Evolutionary conservation across 2,888 invertebrate genomes (phyloP), one percentile per base, ranked within the genome.

Genomic region (Acronicta leporina): DNA sequence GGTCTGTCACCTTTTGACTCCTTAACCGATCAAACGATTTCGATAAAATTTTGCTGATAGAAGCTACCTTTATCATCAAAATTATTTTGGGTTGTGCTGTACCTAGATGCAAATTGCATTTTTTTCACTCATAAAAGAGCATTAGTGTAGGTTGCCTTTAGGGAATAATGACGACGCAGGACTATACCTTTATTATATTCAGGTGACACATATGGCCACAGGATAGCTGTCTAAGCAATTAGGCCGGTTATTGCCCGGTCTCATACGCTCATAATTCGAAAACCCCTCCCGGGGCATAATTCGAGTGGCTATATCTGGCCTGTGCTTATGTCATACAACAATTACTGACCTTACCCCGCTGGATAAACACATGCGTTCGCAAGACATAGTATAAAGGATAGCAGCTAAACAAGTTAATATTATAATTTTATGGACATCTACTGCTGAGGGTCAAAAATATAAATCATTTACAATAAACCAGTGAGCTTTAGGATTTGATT

Each of bases 181-280:
- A n/a, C 35, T 35, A 11, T n/a, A n/a, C 6, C 5, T 38, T 4
- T n/a, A 38, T 38, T n/a, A 38, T 38, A 38, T 38, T n/a, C n/a
- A n/a, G n/a, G 38, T 38, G 38, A 6, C n/a, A n/a, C 38, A 38
- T 38, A 38, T 38, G 38, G 38, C n/a, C 11, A 5, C 38, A 6
- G 38, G 38, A n/a, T 38, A 38, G 6, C 38, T 38, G 38, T 38
- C 55, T 8, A 49, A 35, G 43, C 46, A 44, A 53, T 70, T 64
- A 64, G 14, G 38, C 40, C 16, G 47, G 57, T 57, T 40, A 68
- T 54, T 46, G 55, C 64, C 35, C 41, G 35, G 38, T 42, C 51
- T 48, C 72, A 47, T 52, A 61, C 30, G 50, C 33, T 55, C 59
- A 71, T 68, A 65, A 65, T 59, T 59, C 13, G 61, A 14, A 11